Conservation (phyloP, 2,888 invertebrate species). For the Drosophila melanocephala region DNA sequence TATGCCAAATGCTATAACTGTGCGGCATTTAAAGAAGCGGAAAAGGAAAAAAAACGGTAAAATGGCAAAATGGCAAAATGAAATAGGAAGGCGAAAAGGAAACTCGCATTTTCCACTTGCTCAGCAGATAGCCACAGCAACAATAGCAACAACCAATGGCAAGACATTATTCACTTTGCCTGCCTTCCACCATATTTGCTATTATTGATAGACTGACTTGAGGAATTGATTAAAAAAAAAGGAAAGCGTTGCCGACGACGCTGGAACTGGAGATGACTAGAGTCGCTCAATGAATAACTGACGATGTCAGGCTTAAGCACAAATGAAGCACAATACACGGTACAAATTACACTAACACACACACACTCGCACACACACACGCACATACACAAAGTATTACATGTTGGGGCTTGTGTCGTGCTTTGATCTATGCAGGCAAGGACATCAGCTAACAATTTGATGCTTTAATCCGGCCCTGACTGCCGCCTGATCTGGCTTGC, state of each 20-base stretch:
- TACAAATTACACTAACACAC: neutral
- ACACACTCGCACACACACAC: neutral
- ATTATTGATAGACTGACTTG: constrained; percentile 64
- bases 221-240: constrained; percentile 72
- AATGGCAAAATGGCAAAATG: constrained; percentile 30
- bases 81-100: constrained; percentile 60
- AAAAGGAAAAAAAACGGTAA: constrained; percentile 28
- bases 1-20: constrained; percentile 41
- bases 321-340: constrained; percentile 50
- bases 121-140: constrained; percentile 48
- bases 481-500: constrained; percentile 39
- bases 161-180: constrained; percentile 54
- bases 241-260: constrained; percentile 51
- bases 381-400: constrained; percentile 1
- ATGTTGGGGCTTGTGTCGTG: constrained; percentile 17
- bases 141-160: constrained; percentile 31
- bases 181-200: constrained; percentile 29
- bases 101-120: constrained; percentile 72
- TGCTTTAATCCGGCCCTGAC: constrained; percentile 67
- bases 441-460: constrained; percentile 71
- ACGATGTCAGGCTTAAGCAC: constrained; percentile 47
- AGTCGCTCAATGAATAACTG: constrained; percentile 28
- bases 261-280: constrained; percentile 19
- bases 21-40: constrained; percentile 27
- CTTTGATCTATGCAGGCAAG: constrained; percentile 45